Evolutionary conservation across 2,113 vertebrate species (phyloP).

Genomic region (Rana temporaria): DNA sequence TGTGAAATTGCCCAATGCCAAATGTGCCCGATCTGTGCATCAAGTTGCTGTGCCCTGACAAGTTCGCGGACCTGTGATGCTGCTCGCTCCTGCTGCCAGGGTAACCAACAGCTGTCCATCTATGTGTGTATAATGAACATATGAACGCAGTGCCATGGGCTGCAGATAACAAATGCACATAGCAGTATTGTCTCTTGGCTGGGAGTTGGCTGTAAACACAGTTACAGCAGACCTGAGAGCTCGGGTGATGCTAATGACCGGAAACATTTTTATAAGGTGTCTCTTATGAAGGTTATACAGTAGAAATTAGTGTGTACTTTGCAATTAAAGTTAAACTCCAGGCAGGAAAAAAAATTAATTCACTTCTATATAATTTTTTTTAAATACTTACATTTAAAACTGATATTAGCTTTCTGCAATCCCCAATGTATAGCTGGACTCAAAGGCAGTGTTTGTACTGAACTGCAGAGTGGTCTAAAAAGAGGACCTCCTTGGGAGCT

Average conservation of each 20-base stretch:
- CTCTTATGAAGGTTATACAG: constrained; percentile 23
- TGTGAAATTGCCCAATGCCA: constrained; percentile 56
- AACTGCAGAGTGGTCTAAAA: too few species aligned
- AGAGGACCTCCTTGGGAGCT: too few species aligned
- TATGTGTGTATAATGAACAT: constrained; percentile 52
- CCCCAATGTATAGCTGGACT: too few species aligned
- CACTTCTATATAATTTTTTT: too few species aligned
- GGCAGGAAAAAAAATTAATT: too few species aligned
- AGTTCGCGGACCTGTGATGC: constrained; percentile 45
- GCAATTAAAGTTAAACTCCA: too few species aligned
- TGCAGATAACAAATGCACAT: not conserved
- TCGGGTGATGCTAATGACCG: constrained; percentile 34
- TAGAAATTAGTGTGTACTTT: not conserved
- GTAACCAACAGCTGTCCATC: constrained; percentile 54
- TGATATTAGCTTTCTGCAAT: too few species aligned
- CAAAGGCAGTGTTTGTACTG: too few species aligned
- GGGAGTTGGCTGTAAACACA: constrained; percentile 20
- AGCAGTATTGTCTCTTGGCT: not conserved
- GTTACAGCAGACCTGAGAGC: not conserved
- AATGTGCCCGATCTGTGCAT: constrained; percentile 49
- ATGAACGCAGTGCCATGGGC: constrained; percentile 43
- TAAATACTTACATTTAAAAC: too few species aligned
- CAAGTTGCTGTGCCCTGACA: constrained; percentile 42
- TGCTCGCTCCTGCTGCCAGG: constrained; percentile 27
- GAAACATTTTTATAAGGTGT: constrained; percentile 25